Base-by-base conservation (phyloP, 2,888 invertebrate species). In the Drosophila eohydei region DNA sequence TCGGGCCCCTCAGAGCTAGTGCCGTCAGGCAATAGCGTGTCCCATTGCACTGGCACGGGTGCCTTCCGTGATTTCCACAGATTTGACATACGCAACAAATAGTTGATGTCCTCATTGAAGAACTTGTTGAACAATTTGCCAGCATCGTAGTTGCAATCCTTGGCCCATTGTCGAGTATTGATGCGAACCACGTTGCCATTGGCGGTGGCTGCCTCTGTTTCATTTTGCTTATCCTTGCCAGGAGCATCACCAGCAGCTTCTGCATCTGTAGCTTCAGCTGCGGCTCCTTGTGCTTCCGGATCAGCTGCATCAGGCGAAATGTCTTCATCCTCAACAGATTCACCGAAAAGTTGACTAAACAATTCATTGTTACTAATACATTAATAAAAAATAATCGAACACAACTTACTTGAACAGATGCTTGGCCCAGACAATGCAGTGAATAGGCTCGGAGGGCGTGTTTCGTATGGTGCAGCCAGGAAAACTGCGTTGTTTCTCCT, bases 371-470 rank as follows among this genome's bases (percentile, higher is more conserved):
- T 6, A 43, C 14, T 28, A 11, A 38, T 44, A 28, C 12, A 14
- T 11, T 14, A 5, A 26, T 3, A 2, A 30, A 26, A 52, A 40
- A 3, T 11, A 4, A 0, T 34, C 21, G 21, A 14, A 2, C 1
- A 12, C 32, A 0, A 93, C 95, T 94, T 93, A 97, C 96, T 99
- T 99, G 93, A 99, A 99, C 11, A 99, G 95, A 94, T 99, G 98
- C 93, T 99, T 99, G 0, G 98, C 97, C 99, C 99, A 99, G 26
- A 99, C 99, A 81, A 99, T 98, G 92, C 99, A 99, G 93, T 99
- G 99, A 82, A 99, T 98, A 0, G 98, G 98, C 92, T 99, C 99
- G 0, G 98, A 99, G 0, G 99, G 99, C 0, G 99, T 99, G 92
- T 99, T 99, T 46, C 99, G 95, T 81, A 99, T 99, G 2, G 99